Evolutionary conservation across 1,140 invertebrate species (phyloP), one percentile per base, ranked within the genome.

Genomic region (Neotoxoptera formosana): DNA sequence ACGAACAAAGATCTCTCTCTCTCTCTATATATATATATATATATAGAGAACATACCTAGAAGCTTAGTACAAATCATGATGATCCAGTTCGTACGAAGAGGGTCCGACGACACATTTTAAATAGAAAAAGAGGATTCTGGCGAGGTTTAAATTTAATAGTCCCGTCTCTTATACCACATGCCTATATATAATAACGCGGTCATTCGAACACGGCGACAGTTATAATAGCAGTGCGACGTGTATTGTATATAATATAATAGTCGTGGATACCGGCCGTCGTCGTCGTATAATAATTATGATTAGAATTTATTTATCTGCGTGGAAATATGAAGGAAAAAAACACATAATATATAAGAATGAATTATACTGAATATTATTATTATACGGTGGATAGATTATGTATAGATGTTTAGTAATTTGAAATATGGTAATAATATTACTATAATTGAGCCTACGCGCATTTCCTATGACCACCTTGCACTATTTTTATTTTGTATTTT

Each of bases 381-480:
- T 45, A 86, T 86, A 86, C 41, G 36, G 14, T n/a, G 6, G 60
- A 76, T 76, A 76, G n/a, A 86, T 30, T 51, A 20, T 88, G 86
- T 88, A n/a, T n/a, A 34, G 47, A 88, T 88, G 25, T 36, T 53
- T 89, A 25, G 41, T 53, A 36, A 89, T 89, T 89, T 23, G 47
- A 51, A 51, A 51, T 34, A 34, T 23, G 23, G 23, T 45, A 83
- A 47, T 47, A 34, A 34, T 53, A 88, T 53, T 34, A 41, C 23
- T 90, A 90, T 90, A 36, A 56, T 90, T 25, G 88, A 36, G 51
- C n/a, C n/a, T 48, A 51, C 47, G 34, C 51, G 34, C 23, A 25
- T 41, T 90, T 60, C 47, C n/a, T 90, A 30, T 53, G 53, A 90
- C 88, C 88, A 41, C 88, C 51, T 90, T 41, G 88, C 41, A 60